These are phyloP conservation scores for Steinernema scapterisci DNA, from an alignment of 2,888 invertebrate genomes.

Conservation along the genomic window DNA sequence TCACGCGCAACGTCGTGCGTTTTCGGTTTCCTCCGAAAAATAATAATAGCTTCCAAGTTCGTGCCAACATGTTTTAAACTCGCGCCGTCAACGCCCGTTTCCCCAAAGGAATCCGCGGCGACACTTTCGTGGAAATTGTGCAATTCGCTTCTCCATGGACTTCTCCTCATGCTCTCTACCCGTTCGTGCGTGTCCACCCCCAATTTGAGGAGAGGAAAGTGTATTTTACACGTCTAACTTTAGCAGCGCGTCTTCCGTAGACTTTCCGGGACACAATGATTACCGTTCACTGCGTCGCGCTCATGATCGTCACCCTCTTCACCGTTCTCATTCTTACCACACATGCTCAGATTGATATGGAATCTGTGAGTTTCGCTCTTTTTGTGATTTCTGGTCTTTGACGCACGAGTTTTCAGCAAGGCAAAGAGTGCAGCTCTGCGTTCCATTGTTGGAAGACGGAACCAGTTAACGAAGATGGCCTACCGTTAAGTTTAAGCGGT, in stretches of 20 bases:
- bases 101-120: neutral
- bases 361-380: neutral
- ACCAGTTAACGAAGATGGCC: slow-evolving; percentile 30
- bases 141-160: neutral
- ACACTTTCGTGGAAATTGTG: slow-evolving; percentile 18
- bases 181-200: neutral
- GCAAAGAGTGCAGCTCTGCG: slow-evolving; percentile 21
- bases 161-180: neutral
- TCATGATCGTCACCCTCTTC: slow-evolving; percentile 28
- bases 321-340: neutral
- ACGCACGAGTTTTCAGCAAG: neutral
- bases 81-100: neutral
- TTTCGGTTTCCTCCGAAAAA: neutral
- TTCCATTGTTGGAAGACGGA: slow-evolving; percentile 37
- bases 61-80: neutral
- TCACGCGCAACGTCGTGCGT: no score
- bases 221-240: no score
- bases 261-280: slow-evolving; percentile 14
- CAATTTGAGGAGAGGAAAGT: neutral
- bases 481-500: slow-evolving; percentile 26
- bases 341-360: slow-evolving; percentile 24
- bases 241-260: neutral
- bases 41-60: neutral
- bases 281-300: slow-evolving; percentile 23
- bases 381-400: neutral